Evolutionary conservation across 1,140 invertebrate species (phyloP).

Genomic region (Dryas iulia): DNA sequence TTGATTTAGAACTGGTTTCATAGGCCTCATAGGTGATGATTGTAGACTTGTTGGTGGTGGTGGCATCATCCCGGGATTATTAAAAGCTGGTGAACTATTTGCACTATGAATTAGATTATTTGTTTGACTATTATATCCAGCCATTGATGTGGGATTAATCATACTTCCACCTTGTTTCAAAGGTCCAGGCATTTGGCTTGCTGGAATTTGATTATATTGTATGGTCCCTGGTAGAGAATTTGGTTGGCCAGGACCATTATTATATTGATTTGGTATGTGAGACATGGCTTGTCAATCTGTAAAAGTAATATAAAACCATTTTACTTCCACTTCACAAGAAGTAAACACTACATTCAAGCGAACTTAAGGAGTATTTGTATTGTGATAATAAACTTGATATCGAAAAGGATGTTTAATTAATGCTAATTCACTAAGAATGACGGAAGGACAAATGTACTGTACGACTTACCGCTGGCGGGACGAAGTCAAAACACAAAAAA

Average conservation of each 20-base stretch:
- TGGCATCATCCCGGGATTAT: constrained; percentile 57
- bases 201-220: constrained; percentile 53
- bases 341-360: background rate
- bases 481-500: constrained; percentile 53
- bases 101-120: constrained; percentile 66
- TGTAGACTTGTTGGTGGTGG: constrained; percentile 46
- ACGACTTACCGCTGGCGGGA: constrained; percentile 56
- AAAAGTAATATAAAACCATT: constrained; percentile 42
- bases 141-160: constrained; percentile 51
- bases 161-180: constrained; percentile 67
- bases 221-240: constrained; percentile 47
- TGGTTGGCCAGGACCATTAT: constrained; percentile 50
- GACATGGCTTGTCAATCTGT: constrained; percentile 74
- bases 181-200: constrained; percentile 51
- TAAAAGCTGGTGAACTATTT: constrained; percentile 71
- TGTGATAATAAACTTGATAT: constrained; percentile 59
- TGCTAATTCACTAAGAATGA: constrained; percentile 73
- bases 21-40: constrained; percentile 55
- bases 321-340: background rate
- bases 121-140: constrained; percentile 42
- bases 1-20: constrained; percentile 43
- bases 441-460: constrained; percentile 50
- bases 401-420: constrained; percentile 59
- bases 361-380: constrained; percentile 46
- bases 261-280: constrained; percentile 67